These are phyloP conservation scores for Lithophane ornitopus DNA, from an alignment of 2,888 invertebrate species.

Conservation along the genomic window DNA sequence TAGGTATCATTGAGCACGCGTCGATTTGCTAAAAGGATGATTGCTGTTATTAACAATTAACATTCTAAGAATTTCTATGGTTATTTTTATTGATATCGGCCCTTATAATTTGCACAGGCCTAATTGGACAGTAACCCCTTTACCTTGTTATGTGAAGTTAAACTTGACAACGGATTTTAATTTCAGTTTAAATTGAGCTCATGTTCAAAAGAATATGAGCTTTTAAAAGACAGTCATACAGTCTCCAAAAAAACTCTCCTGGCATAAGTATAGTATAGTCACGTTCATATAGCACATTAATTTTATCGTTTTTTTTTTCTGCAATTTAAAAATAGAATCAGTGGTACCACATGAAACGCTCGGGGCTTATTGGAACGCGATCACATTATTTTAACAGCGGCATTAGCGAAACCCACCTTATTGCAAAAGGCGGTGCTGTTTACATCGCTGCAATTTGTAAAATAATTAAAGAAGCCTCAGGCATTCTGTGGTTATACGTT, in stretches of 20 bases:
- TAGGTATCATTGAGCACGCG: conserved; percentile 67
- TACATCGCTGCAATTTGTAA: conserved; percentile 59
- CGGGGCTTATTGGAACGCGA: conserved; percentile 48
- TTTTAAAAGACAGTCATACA: background rate
- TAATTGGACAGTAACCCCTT: conserved; percentile 24
- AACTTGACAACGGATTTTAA: background rate
- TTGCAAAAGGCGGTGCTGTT: conserved; percentile 51
- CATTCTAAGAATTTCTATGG: conserved; percentile 29
- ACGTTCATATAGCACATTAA: conserved; percentile 22
- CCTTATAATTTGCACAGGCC: conserved; percentile 24
- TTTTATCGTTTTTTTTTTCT: background rate
- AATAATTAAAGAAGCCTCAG: conserved; percentile 62
- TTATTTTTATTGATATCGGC: conserved; percentile 45
- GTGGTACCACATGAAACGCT: conserved; percentile 31
- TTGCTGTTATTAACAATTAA: conserved; percentile 51
- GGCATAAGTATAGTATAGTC: background rate
- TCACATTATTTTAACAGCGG: conserved; percentile 56
- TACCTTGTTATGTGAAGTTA: background rate
- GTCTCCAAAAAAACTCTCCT: background rate
- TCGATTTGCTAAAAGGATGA: conserved; percentile 65
- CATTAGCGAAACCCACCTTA: conserved; percentile 49
- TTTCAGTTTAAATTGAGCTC: background rate
- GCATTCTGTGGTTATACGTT: conserved; percentile 44
- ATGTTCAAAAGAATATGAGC: background rate
- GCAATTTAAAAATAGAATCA: conserved; percentile 35